Conservation (phyloP, 2,797 vertebrate species). For the Tapera naevia region DNA sequence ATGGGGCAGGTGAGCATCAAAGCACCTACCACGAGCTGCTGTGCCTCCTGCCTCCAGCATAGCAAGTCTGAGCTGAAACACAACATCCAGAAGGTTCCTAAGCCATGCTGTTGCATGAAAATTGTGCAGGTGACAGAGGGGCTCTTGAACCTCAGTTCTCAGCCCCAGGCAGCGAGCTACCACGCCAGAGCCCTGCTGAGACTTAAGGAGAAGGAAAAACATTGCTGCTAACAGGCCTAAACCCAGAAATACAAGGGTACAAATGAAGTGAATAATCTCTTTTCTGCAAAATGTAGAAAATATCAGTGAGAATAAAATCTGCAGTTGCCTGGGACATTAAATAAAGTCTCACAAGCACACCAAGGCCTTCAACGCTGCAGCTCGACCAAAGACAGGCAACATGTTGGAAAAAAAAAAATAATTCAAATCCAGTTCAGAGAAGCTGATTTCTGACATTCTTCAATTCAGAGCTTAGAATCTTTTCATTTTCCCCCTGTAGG, state of each 20-base stretch:
- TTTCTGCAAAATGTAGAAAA: not conserved
- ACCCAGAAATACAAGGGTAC: not conserved
- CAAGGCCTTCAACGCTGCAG: not conserved
- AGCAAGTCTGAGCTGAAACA: not conserved
- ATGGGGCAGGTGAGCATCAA: not conserved
- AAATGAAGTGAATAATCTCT: not conserved
- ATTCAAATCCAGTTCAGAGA: slow-evolving; percentile 31
- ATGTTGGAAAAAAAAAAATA: not conserved
- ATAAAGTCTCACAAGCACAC: not conserved
- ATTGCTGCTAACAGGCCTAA: not conserved
- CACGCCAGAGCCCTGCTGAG: not conserved
- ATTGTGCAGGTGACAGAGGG: not conserved
- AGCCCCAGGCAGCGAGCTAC: not conserved
- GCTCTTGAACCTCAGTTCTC: not conserved
- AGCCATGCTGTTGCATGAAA: not conserved
- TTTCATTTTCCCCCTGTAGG: not conserved
- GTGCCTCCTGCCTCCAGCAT: not conserved
- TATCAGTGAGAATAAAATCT: not conserved
- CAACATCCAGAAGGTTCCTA: not conserved
- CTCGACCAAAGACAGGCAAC: not conserved
- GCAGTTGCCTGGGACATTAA: not conserved
- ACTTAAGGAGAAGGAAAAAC: not conserved
- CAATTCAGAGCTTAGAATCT: not conserved
- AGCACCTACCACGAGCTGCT: accelerated
- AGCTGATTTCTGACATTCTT: slow-evolving; percentile 39